These are phyloP conservation scores for Marcusenius ussheri DNA, from an alignment of 2,113 vertebrate genomes.

Conservation along the genomic window DNA sequence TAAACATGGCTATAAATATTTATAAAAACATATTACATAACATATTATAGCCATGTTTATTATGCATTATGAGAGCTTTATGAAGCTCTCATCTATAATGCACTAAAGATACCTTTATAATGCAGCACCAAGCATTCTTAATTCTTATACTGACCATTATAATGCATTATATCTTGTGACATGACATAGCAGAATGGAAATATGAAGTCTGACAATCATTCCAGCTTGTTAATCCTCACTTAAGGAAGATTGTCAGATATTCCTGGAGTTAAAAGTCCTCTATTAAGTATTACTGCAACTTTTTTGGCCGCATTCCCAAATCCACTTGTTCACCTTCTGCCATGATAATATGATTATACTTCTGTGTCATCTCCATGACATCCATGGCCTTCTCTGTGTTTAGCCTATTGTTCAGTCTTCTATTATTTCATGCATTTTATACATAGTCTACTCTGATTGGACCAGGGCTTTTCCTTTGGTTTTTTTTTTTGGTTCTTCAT, in stretches of 20 bases:
- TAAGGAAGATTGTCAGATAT: background rate
- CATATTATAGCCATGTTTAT: no score
- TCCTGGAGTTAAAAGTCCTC: background rate
- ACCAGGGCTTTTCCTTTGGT: background rate
- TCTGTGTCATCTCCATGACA: background rate
- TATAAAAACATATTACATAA: no score
- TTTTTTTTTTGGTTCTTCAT: background rate
- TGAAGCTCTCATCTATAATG: no score
- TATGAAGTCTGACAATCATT: background rate
- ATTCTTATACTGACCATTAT: no score
- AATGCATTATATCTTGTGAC: background rate
- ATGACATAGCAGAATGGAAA: background rate
- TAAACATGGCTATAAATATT: no score
- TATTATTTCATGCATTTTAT: background rate
- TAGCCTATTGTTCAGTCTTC: background rate
- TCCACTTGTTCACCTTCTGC: background rate
- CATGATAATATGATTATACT: background rate
- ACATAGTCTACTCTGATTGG: background rate
- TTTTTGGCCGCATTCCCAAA: background rate
- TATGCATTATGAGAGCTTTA: no score
- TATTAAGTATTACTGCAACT: background rate
- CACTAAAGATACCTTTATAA: no score
- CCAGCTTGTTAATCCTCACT: background rate
- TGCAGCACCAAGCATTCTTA: no score
- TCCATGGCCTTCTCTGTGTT: background rate